Conservation (phyloP, 2,113 vertebrate species). For the Silurus meridionalis region DNA sequence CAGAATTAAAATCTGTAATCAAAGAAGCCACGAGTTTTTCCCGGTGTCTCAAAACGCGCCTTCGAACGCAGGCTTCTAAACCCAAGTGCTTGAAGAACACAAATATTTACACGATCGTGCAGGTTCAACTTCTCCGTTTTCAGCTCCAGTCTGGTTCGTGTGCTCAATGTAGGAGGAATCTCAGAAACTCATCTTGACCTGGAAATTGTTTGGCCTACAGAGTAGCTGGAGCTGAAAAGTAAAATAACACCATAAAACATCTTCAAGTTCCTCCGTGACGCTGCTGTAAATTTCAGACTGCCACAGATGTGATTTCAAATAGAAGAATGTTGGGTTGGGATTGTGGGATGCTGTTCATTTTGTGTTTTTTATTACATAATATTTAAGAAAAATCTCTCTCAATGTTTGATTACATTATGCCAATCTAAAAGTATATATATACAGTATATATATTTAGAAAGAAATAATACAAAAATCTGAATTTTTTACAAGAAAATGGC, state of each 20-base stretch:
- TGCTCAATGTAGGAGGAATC: conserved; percentile 25
- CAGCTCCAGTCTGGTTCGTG: background rate
- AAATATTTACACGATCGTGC: conserved; percentile 50
- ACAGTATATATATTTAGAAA: too few species aligned
- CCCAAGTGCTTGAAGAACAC: conserved; percentile 19
- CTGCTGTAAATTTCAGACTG: background rate
- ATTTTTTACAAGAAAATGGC: background rate
- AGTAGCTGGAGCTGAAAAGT: conserved; percentile 13
- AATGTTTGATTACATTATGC: background rate
- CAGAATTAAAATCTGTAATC: background rate
- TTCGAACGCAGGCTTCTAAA: conserved; percentile 11
- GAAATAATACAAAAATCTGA: too few species aligned
- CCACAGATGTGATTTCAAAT: background rate
- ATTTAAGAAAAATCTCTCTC: background rate
- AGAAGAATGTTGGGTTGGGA: background rate
- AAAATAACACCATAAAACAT: conserved; percentile 13
- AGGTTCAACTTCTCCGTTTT: conserved; percentile 10
- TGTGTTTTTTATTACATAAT: background rate
- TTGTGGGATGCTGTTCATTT: background rate
- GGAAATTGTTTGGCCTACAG: conserved; percentile 31
- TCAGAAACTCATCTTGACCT: conserved; percentile 9
- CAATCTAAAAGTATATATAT: too few species aligned
- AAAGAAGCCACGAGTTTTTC: background rate
- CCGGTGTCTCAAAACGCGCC: background rate
- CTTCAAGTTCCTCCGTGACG: background rate